Base-by-base conservation (phyloP, 2,888 invertebrate genomes). In the Athrips mouffetella region DNA sequence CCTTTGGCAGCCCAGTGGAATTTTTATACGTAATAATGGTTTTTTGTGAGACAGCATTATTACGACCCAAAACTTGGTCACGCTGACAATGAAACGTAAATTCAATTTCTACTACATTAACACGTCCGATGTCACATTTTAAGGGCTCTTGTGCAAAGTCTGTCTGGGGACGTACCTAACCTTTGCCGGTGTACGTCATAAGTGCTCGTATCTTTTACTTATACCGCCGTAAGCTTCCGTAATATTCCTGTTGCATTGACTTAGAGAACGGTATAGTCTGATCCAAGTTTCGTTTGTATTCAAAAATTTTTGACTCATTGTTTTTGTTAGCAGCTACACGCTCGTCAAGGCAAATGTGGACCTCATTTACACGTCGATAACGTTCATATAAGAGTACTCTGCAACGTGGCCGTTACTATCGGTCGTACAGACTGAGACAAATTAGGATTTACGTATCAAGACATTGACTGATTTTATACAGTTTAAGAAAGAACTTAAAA, bases 161-260 rank as follows among this genome's bases (percentile, higher is more conserved):
- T 37, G 13, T 45, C 27, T 27, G 16, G 15, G 16, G 35, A 16
- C 25, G 13, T 40, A 16, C 10, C 20, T 21, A 25, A 13, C 29
- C 42, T 42, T n/a, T n/a, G n/a, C n/a, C n/a, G n/a, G n/a, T n/a
- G n/a, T n/a, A n/a, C n/a, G n/a, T n/a, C 29, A 18, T 42, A 49
- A 45, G 23, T 7, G 23, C 31, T 42, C 15, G 41, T 29, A 48
- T 48, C 48, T 35, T 42, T 30, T 13, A 37, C 25, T 35, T 25
- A 51, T 48, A 47, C 40, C 25, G 8, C 40, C 29, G 31, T 27
- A 41, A 51, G 46, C 41, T 18, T 27, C 20, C 25, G 6, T 40
- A 48, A 51, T 51, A 35, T 48, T 46, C 46, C 21, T 45, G 13
- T 41, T 29, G 21, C 40, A 46, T 51, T 48, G 13, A 29, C 44